Evolutionary conservation across 1,140 invertebrate species (phyloP), one percentile per base, ranked within the genome.

Genomic region (Pachypeltis micranthus): DNA sequence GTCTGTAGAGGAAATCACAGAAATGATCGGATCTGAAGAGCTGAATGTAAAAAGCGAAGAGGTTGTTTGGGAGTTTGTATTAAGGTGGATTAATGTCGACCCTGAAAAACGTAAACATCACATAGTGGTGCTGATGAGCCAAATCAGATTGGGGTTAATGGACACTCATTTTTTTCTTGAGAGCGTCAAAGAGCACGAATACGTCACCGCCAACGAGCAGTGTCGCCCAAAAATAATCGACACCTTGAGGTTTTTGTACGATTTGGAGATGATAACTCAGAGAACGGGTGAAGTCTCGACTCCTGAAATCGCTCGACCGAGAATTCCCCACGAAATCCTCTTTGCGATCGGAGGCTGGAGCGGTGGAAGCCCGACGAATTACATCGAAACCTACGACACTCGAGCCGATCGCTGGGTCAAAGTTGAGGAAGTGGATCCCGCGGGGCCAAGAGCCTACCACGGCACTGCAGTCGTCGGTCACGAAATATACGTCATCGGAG

Each of bases 121-220:
- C 66, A 85, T 91, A 3, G 81, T 85, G 0, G 78, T 83, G 28
- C 73, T 96, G 0, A 85, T 96, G 80, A 81, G 82, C 39, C 85
- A 85, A 61, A 86, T 92, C 65, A 80, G 91, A 21, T 78, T 94
- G 1, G 91, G 92, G 2, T 76, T 95, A 0, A 77, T 96, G 68
- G 87, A 92, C 60, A 91, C 88, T 0, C 83, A 90, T 63, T 88
- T 82, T 69, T 87, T 89, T 69, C 73, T 87, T 24, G 84, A 87
- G 68, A 80, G 81, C 63, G 82, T 81, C 0, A 85, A 86, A 65
- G 80, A 80, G 61, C 81, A 81, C 72, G 80, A 75, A 7, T 85
- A 80, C 69, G 84, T 87, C 0, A 73, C 76, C 1, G 78, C 80
- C 1, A 82, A 82, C 65, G 81, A 84, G 4, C 75, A 75, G 1